These are phyloP conservation scores for Hecatera dysodea DNA, from an alignment of 2,888 invertebrate species.

Conservation along the genomic window DNA sequence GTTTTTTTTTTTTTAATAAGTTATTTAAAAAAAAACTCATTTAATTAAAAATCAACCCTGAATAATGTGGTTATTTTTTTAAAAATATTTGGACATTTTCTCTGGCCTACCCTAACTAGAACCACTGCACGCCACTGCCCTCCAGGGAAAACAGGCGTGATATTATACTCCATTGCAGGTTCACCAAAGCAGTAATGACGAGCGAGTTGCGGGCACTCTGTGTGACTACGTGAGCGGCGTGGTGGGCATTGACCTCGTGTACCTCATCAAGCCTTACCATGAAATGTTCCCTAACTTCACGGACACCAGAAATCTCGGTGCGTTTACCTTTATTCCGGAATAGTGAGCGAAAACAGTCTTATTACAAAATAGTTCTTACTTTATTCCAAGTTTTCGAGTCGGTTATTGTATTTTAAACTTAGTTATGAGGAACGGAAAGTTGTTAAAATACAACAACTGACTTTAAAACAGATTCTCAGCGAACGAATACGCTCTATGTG, in stretches of 20 bases:
- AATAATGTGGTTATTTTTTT: too few species aligned
- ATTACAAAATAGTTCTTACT: background rate
- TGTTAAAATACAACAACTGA: too few species aligned
- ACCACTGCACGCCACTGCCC: too few species aligned
- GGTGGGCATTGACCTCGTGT: constrained; percentile 85
- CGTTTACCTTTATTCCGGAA: constrained; percentile 1
- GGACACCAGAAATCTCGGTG: constrained; percentile 74
- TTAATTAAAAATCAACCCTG: too few species aligned
- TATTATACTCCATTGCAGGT: constrained; percentile 72
- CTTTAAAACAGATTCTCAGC: too few species aligned
- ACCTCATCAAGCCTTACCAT: constrained; percentile 83
- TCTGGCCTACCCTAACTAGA: too few species aligned
- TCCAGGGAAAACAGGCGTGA: background rate
- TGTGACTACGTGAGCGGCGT: constrained; percentile 85
- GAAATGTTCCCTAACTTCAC: constrained; percentile 78
- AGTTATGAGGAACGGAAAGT: background rate
- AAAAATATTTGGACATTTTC: too few species aligned
- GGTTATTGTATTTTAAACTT: background rate
- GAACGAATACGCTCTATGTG: background rate
- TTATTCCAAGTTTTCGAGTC: background rate
- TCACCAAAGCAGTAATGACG: constrained; percentile 85
- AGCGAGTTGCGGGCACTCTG: constrained; percentile 82
- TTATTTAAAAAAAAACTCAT: too few species aligned
- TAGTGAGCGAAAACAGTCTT: background rate
- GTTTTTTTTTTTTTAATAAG: too few species aligned